Base-by-base conservation (phyloP, 2,113 vertebrate genomes). In the Nerophis lumbriciformis region DNA sequence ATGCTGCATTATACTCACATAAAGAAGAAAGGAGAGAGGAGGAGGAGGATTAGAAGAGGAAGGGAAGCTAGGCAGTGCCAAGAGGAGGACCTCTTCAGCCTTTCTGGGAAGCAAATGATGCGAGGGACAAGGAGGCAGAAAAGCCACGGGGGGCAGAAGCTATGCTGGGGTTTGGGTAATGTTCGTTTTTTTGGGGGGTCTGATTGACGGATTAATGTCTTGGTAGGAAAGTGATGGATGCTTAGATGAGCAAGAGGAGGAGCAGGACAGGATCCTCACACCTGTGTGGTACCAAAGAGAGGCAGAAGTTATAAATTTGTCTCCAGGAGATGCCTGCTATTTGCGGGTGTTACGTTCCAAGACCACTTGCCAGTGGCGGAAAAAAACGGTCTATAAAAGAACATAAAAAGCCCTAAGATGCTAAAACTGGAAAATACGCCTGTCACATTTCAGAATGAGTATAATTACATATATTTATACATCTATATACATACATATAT, bases 221-320 rank as follows among this genome's bases (percentile, higher is more conserved):
- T 28, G 28, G 28, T 28, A 28, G 61, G 45, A 15, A 68, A 19
- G 66, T 28, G 28, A 28, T 28, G 67, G 61, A 51, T 28, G 63
- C 68, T 76, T 89, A 90, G 73, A 90, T 61, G 79, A 90, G 79
- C 77, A 89, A 78, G 78, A 89, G 85, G 81, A 89, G 61, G 76
- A 91, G 78, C 80, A 88, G 84, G 53, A 87, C 72, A 45, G 84
- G 83, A 59, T 90, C 86, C 53, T 90, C 81, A 59, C 77, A 90
- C 85, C 83, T 90, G 88, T 76, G 83, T 45, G 42, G 42, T 45
- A 12, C 79, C 84, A 76, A 79, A 82, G 61, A 84, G 69, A 89
- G 78, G 78, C 59, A 57, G 71, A 64, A 69, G 79, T 84, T 75
- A 87, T 73, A 76, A 9, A 10, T 6, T 19, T 3, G n/a, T 51